These are phyloP conservation scores for Hylia prasina DNA, from an alignment of 2,113 vertebrate species.

Conservation along the genomic window DNA sequence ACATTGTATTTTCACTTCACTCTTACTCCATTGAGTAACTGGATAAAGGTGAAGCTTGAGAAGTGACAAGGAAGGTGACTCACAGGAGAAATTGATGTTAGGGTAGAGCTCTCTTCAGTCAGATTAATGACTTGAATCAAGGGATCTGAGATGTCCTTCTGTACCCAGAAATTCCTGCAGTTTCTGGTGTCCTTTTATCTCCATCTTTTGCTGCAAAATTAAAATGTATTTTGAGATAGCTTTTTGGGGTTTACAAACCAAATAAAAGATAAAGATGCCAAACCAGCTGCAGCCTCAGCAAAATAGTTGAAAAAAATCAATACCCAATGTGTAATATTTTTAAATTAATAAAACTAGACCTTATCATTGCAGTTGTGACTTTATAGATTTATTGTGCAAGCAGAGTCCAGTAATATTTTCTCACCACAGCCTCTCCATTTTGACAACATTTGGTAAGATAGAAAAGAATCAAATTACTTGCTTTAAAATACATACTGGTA, in stretches of 20 bases:
- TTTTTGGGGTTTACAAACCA: not conserved
- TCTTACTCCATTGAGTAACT: not conserved
- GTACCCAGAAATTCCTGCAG: not conserved
- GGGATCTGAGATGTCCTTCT: not conserved
- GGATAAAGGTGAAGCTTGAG: not conserved
- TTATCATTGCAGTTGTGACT: not conserved
- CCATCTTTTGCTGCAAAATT: not conserved
- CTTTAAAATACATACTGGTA: not conserved
- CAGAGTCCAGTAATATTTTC: not conserved
- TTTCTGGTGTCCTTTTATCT: not conserved
- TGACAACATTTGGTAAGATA: not conserved
- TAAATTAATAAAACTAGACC: not conserved
- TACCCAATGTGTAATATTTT: not conserved
- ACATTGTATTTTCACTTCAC: not conserved
- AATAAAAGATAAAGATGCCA: not conserved
- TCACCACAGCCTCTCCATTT: not conserved
- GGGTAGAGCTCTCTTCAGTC: not conserved
- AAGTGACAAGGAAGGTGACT: constrained; percentile 32
- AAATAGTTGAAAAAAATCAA: not conserved
- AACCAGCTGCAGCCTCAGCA: not conserved
- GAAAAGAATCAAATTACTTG: not conserved
- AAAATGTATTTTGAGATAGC: not conserved
- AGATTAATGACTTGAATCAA: constrained; percentile 33
- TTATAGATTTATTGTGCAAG: not conserved
- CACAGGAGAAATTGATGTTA: not conserved